Evolutionary conservation across 2,888 invertebrate genomes (phyloP), one percentile per base, ranked within the genome.

Genomic region (Amphipyra berbera): DNA sequence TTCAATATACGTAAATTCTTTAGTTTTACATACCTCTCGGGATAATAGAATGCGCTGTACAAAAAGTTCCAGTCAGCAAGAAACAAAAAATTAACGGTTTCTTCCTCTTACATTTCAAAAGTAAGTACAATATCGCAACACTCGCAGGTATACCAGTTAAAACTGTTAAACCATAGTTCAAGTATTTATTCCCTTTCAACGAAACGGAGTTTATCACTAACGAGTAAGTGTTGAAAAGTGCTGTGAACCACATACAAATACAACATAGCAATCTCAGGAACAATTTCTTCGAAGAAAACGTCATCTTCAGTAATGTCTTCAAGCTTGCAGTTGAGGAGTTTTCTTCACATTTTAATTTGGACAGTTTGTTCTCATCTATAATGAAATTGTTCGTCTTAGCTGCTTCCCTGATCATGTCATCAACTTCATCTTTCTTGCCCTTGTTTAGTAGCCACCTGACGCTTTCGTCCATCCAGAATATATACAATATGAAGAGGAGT

Each of bases 381-480:
- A 74, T 53, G 0, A 88, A 67, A 15, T 86, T 87, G 52, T 89
- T 90, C 3, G 49, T 81, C 70, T 90, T 93, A 0, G 97, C 96
- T 38, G 97, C 96, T 78, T 93, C 95, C 5, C 91, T 88, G 40
- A 97, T 87, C 12, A 97, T 95, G 13, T 84, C 84, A 62, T 95
- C 95, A 0, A 97, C 97, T 76, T 96, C 95, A 4, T 96, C 94
- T 66, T 95, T 95, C 73, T 95, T 95, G n/a, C 96, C 96, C 82
- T 96, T 96, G 41, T 96, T 96, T 14, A 97, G 83, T 13, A 97
- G 90, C 97, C 97, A 98, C 76, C 97, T 93, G 6, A 96, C 93
- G 47, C 97, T 97, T 87, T 97, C 97, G 7, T 97, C 96, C 60
- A 96, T 88, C 15, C 96, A 80, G 95, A 96, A 96, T 62, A 96